These are phyloP conservation scores for Heterodera filipjevi DNA, from an alignment of 2,888 invertebrate genomes.

Conservation along the genomic window DNA sequence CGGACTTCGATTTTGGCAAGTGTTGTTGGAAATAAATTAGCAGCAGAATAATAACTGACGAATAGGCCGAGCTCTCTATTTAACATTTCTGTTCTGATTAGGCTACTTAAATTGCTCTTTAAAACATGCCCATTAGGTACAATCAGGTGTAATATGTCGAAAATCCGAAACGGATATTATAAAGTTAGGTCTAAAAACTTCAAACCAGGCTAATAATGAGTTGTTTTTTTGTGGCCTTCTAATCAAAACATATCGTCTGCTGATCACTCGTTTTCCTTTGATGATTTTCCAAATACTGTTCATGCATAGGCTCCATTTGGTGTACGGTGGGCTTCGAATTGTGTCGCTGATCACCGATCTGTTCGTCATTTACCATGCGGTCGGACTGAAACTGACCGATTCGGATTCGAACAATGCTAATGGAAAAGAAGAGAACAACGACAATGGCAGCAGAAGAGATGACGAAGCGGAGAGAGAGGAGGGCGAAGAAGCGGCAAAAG, in stretches of 20 bases:
- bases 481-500: constrained; percentile 3
- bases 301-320: constrained; percentile 51
- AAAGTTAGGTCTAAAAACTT: no score
- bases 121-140: no score
- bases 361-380: constrained; percentile 62
- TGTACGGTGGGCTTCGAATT: constrained; percentile 60
- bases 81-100: no score
- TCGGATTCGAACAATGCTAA: neutral
- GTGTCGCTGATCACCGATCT: constrained; percentile 61
- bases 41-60: no score
- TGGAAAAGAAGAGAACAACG: constrained; percentile 22
- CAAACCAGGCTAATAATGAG: no score
- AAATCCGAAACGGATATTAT: no score
- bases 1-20: constrained; percentile 61
- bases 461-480: constrained; percentile 34
- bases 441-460: constrained; percentile 18
- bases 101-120: no score
- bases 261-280: no score
- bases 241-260: constrained; percentile 4
- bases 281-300: no score
- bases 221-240: no score
- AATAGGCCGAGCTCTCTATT: no score
- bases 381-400: constrained; percentile 56
- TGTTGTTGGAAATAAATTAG: constrained; percentile 11
- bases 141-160: no score